A percentile compares a stretch with the other conserved stretches of the same genome.
Evolutionary conservation across 1,140 invertebrate species (phyloP).

Genomic region (Maconellicoccus hirsutus): DNA sequence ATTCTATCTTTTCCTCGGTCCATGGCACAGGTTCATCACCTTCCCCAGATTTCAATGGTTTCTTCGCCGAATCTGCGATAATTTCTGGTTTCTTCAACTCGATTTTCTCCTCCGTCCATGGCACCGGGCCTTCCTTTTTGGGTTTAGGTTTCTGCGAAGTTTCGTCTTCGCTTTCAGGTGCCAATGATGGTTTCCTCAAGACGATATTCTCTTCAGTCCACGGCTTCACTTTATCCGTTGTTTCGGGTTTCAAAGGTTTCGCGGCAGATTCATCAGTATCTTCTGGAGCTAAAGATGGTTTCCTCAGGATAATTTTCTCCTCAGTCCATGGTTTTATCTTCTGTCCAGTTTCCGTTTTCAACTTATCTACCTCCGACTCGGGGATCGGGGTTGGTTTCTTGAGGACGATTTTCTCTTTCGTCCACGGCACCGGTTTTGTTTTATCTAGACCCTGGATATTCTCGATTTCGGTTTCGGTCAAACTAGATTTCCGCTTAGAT

Average conservation of each 20-base stretch:
- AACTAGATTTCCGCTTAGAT: slow-evolving; percentile 29
- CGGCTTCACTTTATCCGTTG: slow-evolving; percentile 26
- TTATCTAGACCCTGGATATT: background rate
- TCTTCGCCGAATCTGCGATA: background rate
- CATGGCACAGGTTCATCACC: slow-evolving; percentile 25
- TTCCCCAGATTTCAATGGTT: background rate
- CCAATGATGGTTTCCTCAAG: slow-evolving; percentile 33
- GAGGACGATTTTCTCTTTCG: slow-evolving; percentile 37
- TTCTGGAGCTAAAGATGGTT: slow-evolving; percentile 33
- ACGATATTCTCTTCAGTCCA: slow-evolving; percentile 33
- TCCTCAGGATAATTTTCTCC: slow-evolving; percentile 35
- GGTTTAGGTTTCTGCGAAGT: background rate
- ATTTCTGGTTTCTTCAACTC: slow-evolving; percentile 27
- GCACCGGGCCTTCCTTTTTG: slow-evolving; percentile 6
- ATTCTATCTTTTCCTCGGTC: slow-evolving; percentile 30
- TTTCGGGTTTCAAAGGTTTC: background rate
- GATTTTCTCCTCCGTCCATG: slow-evolving; percentile 31
- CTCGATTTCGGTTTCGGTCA: background rate
- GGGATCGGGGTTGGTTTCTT: background rate
- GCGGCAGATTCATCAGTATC: slow-evolving; percentile 26
- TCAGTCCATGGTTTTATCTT: slow-evolving; percentile 27
- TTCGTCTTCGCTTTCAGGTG: slow-evolving; percentile 31
- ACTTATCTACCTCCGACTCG: slow-evolving; percentile 5
- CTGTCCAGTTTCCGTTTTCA: slow-evolving; percentile 5
- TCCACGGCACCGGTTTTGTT: slow-evolving; percentile 35